Conservation (phyloP, 2,888 invertebrate genomes). For the Drosophila borealis region DNA sequence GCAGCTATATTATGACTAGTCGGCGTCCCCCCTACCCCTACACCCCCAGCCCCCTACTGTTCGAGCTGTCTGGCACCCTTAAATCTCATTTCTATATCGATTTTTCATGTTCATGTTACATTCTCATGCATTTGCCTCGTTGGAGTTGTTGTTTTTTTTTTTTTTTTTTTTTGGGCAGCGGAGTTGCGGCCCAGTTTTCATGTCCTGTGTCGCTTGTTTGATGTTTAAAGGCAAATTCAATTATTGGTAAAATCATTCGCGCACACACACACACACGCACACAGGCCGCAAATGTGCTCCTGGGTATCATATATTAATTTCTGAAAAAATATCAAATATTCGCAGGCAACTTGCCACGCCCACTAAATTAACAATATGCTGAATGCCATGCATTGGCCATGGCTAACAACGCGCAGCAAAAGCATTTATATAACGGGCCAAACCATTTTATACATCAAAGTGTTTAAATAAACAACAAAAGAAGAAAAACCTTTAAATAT, state of each 20-base stretch:
- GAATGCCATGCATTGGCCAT: slow-evolving; percentile 76
- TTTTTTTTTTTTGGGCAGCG: slow-evolving; percentile 4
- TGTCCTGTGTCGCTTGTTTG: slow-evolving; percentile 37
- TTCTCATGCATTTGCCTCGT: slow-evolving; percentile 54
- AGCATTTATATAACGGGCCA: slow-evolving; percentile 77
- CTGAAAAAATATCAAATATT: slow-evolving; percentile 2
- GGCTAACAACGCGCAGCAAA: slow-evolving; percentile 72
- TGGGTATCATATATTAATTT: slow-evolving; percentile 23
- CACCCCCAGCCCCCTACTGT: not conserved
- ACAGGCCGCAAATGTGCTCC: not conserved
- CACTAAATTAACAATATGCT: slow-evolving; percentile 66
- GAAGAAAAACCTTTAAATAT: slow-evolving; percentile 1
- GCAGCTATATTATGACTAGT: slow-evolving; percentile 31
- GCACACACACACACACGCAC: slow-evolving; percentile 9
- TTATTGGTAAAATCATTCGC: slow-evolving; percentile 47
- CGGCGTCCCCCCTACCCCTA: not conserved
- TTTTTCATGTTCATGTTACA: slow-evolving; percentile 74
- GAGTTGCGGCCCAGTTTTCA: slow-evolving; percentile 54
- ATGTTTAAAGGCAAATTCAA: slow-evolving; percentile 60
- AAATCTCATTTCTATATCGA: slow-evolving; percentile 79
- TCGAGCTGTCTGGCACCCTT: slow-evolving; percentile 73
- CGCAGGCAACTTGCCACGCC: slow-evolving; percentile 55
- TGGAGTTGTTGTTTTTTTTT: slow-evolving; percentile 7
- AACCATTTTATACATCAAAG: slow-evolving; percentile 76
- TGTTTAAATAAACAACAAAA: slow-evolving; percentile 65